Evolutionary conservation across 2,113 vertebrate species (phyloP).

Genomic region (Mirza zaza): DNA sequence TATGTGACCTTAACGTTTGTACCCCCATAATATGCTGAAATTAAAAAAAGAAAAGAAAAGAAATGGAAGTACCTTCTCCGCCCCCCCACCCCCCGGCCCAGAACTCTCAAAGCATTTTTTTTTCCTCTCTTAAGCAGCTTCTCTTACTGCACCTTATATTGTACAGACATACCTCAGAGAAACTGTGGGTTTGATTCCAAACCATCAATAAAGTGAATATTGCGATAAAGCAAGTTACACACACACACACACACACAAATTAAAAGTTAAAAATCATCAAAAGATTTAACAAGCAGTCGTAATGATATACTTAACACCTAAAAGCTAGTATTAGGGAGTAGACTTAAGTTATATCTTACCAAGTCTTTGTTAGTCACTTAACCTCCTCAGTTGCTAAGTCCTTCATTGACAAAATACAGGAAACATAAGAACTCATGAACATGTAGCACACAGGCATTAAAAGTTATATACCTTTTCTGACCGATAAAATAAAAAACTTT

Average conservation of each 20-base stretch:
- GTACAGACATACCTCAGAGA: neutral
- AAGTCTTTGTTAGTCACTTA: neutral
- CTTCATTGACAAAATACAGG: neutral
- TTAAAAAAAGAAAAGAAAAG: too few relatives aligned
- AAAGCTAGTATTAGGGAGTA: neutral
- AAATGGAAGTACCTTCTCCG: too few relatives aligned
- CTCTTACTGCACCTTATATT: neutral
- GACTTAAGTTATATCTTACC: neutral
- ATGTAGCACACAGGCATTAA: neutral
- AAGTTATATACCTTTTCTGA: neutral
- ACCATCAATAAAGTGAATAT: neutral
- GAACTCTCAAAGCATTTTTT: neutral
- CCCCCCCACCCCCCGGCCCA: neutral
- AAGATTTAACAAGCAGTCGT: neutral
- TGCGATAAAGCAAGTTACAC: neutral
- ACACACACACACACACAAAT: too few relatives aligned
- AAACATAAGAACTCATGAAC: neutral
- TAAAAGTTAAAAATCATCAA: constrained; percentile 8
- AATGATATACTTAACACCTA: neutral
- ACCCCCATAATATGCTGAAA: too few relatives aligned
- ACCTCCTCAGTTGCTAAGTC: neutral
- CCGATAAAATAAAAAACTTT: neutral
- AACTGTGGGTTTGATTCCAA: neutral
- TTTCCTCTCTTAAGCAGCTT: neutral
- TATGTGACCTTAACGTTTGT: too few relatives aligned